Base-by-base conservation (phyloP, 2,113 vertebrate genomes). In the Sakesphorus luctuosus region DNA sequence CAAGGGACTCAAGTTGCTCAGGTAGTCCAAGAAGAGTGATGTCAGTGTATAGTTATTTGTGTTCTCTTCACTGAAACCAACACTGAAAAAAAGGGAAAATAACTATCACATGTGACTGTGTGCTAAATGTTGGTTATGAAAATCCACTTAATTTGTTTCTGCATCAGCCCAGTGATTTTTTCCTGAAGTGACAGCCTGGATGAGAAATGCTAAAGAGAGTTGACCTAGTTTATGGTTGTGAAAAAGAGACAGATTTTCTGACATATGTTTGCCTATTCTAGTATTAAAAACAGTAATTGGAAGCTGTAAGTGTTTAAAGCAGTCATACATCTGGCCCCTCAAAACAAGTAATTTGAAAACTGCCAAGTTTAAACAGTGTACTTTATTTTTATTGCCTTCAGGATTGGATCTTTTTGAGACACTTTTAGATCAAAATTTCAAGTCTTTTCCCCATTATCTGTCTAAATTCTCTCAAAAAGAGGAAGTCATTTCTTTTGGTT, bases 231-330 rank as follows among this genome's bases (percentile, higher is more conserved):
- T 86, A 35, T 59, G 38, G 52, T 38, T 89, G 31, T 53, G 46
- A 92, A 56, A 78, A 71, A 43, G 2, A 73, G 52, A n/a, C 81
- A 93, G 47, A 90, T 87, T 84, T 94, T 94, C 74, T 87, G 62
- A 50, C 84, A 82, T 93, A 93, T 74, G 87, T 53, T 94, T 72
- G 52, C 69, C 23, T 78, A 28, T 82, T 95, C 77, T 79, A 69
- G 62, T 87, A 91, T 89, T 78, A 84, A 89, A 91, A 59, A 28
- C 15, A 78, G 62, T 55, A 84, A 65, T 72, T 52, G n/a, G 44
- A 79, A 75, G 8, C 89, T 77, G 7, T 68, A 81, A 73, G 35
- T 81, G 52, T 75, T 78, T 91, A 84, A 89, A 92, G 74, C 16
- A 91, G 52, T 79, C 3, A 8, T 87, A 72, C 40, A 47, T 88